Evolutionary conservation across 2,113 vertebrate genomes (phyloP).

Genomic region (Notiomystis cincta): DNA sequence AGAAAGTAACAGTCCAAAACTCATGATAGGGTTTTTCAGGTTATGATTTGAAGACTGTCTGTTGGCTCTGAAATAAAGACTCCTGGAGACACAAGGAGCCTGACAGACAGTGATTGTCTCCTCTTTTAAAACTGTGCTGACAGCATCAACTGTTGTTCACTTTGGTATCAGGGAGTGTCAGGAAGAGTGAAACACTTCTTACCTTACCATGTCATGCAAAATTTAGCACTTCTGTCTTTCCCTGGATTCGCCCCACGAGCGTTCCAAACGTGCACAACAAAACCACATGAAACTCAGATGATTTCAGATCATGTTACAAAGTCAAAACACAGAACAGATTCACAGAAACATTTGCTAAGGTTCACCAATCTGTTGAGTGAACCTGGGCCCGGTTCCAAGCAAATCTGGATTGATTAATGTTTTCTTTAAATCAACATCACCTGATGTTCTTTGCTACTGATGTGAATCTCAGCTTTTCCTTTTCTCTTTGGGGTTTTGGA

Average conservation of each 20-base stretch:
- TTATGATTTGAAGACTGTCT: not conserved
- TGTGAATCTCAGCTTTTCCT: slow-evolving; percentile 24
- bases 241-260: not conserved
- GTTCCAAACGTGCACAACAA: not conserved
- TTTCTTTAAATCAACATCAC: slow-evolving; percentile 60
- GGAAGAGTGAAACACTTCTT: not conserved
- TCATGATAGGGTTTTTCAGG: not conserved
- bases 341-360: slow-evolving; percentile 45
- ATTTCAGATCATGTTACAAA: slow-evolving; percentile 38
- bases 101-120: not conserved
- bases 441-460: slow-evolving; percentile 44
- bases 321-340: slow-evolving; percentile 39
- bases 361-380: slow-evolving; percentile 58
- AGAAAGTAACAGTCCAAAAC: not conserved
- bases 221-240: not conserved
- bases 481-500: not conserved
- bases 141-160: not conserved
- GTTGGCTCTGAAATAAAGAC: not conserved
- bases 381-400: slow-evolving; percentile 19
- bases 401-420: slow-evolving; percentile 57
- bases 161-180: not conserved
- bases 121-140: not conserved
- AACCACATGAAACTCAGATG: slow-evolving; percentile 35
- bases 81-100: not conserved
- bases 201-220: not conserved